Evolutionary conservation across 2,888 invertebrate species (phyloP).

Genomic region (Fragum whitleyi): DNA sequence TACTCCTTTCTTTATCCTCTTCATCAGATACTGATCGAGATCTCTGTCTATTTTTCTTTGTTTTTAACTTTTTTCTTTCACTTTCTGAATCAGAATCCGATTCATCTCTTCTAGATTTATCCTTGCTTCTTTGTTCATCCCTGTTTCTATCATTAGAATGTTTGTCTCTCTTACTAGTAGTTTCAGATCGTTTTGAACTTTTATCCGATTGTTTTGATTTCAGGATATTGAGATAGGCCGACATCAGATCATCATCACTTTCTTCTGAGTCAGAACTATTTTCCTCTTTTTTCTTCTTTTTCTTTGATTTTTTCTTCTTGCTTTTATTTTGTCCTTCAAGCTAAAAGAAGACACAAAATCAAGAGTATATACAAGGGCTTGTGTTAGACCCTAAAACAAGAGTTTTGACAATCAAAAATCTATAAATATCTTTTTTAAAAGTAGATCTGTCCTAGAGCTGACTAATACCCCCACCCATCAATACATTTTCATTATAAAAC

Average conservation of each 20-base stretch:
- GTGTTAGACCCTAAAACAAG: too few species aligned
- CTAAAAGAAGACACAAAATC: slow-evolving; percentile 22
- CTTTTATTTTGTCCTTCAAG: slow-evolving; percentile 45
- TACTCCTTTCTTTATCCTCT: slow-evolving; percentile 19
- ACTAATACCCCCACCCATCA: too few species aligned
- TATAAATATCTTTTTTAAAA: too few species aligned
- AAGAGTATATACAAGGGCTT: too few species aligned
- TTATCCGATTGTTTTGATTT: slow-evolving; percentile 73
- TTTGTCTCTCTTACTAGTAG: neutral
- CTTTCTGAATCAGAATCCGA: slow-evolving; percentile 16
- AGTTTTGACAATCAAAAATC: too few species aligned
- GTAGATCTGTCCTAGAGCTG: too few species aligned
- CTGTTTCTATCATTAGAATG: neutral
- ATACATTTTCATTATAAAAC: too few species aligned
- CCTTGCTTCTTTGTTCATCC: slow-evolving; percentile 23
- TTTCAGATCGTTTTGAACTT: neutral
- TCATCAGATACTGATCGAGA: neutral
- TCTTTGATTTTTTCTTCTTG: slow-evolving; percentile 86
- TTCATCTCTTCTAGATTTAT: neutral
- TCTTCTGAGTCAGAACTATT: slow-evolving; percentile 72
- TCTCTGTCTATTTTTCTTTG: slow-evolving; percentile 8
- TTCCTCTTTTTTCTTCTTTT: slow-evolving; percentile 83
- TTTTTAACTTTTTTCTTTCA: slow-evolving; percentile 19
- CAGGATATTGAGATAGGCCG: slow-evolving; percentile 80
- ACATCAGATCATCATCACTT: slow-evolving; percentile 79